Percentiles rank a stretch among this genome's conserved stretches.
These are phyloP conservation scores for Lathronympha strigana DNA, from an alignment of 2,888 invertebrate genomes.

Conservation along the genomic window DNA sequence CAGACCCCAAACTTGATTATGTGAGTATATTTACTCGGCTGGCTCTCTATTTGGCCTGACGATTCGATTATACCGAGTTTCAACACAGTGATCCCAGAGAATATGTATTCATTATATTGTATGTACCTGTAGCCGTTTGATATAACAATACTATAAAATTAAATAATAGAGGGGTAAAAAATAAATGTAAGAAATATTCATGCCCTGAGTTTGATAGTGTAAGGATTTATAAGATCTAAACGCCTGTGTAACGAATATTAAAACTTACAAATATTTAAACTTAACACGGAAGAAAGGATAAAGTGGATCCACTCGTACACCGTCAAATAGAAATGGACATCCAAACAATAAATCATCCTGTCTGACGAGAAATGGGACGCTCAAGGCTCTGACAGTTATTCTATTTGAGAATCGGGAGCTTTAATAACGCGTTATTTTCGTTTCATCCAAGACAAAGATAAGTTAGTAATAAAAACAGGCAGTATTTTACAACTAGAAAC, in stretches of 20 bases:
- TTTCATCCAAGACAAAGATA: constrained; percentile 1
- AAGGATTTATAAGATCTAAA: no score
- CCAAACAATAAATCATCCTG: constrained; percentile 40
- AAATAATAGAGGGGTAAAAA: no score
- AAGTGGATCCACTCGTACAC: constrained; percentile 8
- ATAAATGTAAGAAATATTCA: no score
- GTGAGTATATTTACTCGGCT: constrained; percentile 41
- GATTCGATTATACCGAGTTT: constrained; percentile 5
- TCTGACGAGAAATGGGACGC: constrained; percentile 31
- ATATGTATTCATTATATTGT: background rate
- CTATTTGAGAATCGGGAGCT: constrained; percentile 30
- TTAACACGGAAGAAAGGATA: background rate
- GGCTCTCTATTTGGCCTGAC: background rate
- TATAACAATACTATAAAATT: no score
- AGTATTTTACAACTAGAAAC: no score
- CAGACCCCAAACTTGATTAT: constrained; percentile 58
- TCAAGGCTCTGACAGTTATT: constrained; percentile 24
- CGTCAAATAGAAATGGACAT: constrained; percentile 30
- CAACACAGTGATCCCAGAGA: background rate
- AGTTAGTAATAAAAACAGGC: background rate
- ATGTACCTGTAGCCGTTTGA: no score
- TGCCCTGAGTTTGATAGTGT: no score
- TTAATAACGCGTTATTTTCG: constrained; percentile 27
- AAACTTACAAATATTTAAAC: background rate
- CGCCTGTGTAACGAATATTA: background rate